These are phyloP conservation scores for Anguilla obscura DNA, from an alignment of 2,797 vertebrate species.

Conservation along the genomic window DNA sequence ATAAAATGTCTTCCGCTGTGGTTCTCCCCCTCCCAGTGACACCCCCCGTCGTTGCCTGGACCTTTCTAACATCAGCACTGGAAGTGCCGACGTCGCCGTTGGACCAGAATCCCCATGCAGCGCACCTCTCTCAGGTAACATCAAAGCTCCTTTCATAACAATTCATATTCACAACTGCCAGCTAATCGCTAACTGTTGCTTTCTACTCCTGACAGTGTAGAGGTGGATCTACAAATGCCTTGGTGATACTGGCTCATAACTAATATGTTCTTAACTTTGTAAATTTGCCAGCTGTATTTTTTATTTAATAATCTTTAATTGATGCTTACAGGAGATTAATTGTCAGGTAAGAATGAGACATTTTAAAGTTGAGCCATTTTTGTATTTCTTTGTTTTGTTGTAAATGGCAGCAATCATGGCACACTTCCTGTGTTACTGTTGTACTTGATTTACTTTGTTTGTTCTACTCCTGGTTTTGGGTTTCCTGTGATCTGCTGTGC, in stretches of 20 bases:
- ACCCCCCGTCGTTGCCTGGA: conserved; percentile 11
- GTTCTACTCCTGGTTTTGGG: not conserved
- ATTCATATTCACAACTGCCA: not conserved
- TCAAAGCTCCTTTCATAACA: not conserved
- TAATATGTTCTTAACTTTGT: not conserved
- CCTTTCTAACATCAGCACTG: conserved; percentile 2
- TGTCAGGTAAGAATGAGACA: not conserved
- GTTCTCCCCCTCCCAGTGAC: not conserved
- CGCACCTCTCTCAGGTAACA: not conserved
- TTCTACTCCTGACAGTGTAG: not conserved
- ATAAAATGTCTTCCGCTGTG: not conserved
- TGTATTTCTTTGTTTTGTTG: not conserved
- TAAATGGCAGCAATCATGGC: not conserved
- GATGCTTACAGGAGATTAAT: not conserved
- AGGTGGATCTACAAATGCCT: not conserved
- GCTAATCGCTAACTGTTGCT: not conserved
- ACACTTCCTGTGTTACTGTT: not conserved
- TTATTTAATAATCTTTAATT: not conserved
- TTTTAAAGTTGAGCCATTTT: not conserved
- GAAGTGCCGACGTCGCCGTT: not conserved
- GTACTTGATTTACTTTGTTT: not conserved
- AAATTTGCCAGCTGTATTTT: not conserved
- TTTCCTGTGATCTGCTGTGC: not conserved
- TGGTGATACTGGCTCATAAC: not conserved
- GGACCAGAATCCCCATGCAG: conserved; percentile 2